Conservation (phyloP, 1,140 invertebrate genomes). For the Neuroterus valhalla region DNA sequence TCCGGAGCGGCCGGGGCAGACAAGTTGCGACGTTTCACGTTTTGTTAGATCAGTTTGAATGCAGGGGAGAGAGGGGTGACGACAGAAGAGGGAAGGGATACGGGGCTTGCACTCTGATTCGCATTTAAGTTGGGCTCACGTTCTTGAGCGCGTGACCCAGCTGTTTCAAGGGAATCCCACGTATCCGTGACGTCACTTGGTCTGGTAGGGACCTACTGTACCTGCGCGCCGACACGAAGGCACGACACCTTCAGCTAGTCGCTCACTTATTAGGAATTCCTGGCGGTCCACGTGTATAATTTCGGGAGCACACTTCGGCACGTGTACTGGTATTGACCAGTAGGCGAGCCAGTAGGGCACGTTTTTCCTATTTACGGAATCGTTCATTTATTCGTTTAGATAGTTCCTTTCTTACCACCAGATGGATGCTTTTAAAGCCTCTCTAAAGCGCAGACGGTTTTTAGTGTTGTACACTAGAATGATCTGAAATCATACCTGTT, state of each 20-base stretch:
- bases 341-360: neutral
- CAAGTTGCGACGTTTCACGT: neutral
- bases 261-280: conserved; percentile 23
- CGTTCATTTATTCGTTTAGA: too few species aligned
- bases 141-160: conserved; percentile 24
- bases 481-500: too few species aligned
- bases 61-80: neutral
- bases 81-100: neutral
- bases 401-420: too few species aligned
- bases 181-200: conserved; percentile 6
- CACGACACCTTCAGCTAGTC: conserved; percentile 18
- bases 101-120: too few species aligned
- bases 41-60: conserved; percentile 6
- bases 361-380: too few species aligned
- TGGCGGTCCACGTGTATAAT: conserved; percentile 16
- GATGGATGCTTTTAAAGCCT: too few species aligned
- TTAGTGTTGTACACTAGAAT: too few species aligned
- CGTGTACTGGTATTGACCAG: too few species aligned
- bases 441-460: too few species aligned
- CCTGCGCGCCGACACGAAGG: conserved; percentile 6
- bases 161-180: conserved; percentile 21
- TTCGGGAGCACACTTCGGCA: conserved; percentile 8
- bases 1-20: too few species aligned
- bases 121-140: too few species aligned
- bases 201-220: neutral